These are phyloP conservation scores for Spea multiplicata DNA, from an alignment of 2,113 vertebrate species.

Conservation along the genomic window DNA sequence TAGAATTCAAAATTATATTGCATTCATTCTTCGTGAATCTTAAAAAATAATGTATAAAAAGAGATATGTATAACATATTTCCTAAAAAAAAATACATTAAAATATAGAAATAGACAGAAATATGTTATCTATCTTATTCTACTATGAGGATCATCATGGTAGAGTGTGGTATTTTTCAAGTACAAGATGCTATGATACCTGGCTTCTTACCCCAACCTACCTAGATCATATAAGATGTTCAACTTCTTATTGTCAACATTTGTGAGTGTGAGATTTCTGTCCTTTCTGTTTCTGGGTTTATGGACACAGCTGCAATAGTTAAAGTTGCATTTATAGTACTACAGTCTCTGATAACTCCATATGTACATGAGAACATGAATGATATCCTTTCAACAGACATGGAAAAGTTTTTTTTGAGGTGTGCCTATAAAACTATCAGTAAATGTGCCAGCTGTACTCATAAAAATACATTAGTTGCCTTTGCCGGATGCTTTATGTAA, in stretches of 20 bases:
- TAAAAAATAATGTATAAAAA: no score
- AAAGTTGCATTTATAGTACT: slow-evolving; percentile 69
- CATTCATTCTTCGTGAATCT: no score
- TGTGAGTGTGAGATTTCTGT: slow-evolving; percentile 65
- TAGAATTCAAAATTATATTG: no score
- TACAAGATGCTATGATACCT: slow-evolving; percentile 23
- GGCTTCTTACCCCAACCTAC: slow-evolving; percentile 23
- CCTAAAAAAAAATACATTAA: no score
- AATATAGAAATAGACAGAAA: no score
- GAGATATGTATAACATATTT: no score
- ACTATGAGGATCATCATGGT: no score
- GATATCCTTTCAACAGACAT: slow-evolving; percentile 71
- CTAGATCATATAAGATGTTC: slow-evolving; percentile 35
- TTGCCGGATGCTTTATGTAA: slow-evolving; percentile 64
- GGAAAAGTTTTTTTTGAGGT: slow-evolving; percentile 67
- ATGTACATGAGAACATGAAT: slow-evolving; percentile 72
- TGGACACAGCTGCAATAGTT: slow-evolving; percentile 78
- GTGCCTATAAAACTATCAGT: slow-evolving; percentile 73
- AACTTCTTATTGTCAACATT: slow-evolving; percentile 60
- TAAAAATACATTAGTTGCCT: slow-evolving; percentile 69
- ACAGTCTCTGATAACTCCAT: slow-evolving; percentile 67
- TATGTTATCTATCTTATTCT: no score
- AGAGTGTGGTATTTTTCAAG: neutral
- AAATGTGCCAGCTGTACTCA: slow-evolving; percentile 79
- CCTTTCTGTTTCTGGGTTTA: slow-evolving; percentile 69